A percentile compares a stretch with the other conserved stretches of the same genome.
phyloP scores from a whole-genome alignment of 2,113 vertebrate genomes.

The Galemys pyrenaicus region DNA sequence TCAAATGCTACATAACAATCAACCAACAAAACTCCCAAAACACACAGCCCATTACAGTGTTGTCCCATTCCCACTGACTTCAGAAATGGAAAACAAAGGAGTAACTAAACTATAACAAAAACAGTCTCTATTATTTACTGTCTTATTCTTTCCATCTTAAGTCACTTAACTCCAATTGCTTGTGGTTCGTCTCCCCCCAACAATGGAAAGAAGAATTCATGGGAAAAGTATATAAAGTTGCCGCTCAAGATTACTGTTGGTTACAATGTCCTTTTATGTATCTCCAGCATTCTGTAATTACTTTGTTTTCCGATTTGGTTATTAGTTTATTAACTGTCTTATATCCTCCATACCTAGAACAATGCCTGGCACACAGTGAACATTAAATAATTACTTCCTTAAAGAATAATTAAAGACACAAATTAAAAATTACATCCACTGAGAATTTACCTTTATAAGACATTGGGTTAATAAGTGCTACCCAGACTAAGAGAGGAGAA shows the following conservation, averaged over 20 bases:
- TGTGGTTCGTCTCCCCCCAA: neutral
- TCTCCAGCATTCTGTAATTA: neutral
- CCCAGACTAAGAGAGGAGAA: neutral
- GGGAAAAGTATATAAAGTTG: neutral
- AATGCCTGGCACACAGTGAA: neutral
- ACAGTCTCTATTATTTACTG: neutral
- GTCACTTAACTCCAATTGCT: neutral
- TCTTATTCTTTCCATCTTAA: neutral
- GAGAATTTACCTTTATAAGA: neutral
- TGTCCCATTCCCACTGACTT: neutral
- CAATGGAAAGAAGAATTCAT: neutral
- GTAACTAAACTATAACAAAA: neutral
- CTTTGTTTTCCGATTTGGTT: neutral
- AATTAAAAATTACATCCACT: neutral
- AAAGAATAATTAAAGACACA: neutral
- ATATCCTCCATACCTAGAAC: neutral
- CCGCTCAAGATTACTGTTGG: neutral
- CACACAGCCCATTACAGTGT: neutral
- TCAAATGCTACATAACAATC: neutral
- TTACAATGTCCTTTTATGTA: neutral
- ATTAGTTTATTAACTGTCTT: neutral
- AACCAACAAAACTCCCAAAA: neutral
- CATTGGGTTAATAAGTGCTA: neutral
- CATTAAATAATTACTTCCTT: neutral
- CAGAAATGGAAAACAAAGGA: neutral